Conservation (phyloP, 2,113 vertebrate genomes). For the Thamnophis sirtalis region DNA sequence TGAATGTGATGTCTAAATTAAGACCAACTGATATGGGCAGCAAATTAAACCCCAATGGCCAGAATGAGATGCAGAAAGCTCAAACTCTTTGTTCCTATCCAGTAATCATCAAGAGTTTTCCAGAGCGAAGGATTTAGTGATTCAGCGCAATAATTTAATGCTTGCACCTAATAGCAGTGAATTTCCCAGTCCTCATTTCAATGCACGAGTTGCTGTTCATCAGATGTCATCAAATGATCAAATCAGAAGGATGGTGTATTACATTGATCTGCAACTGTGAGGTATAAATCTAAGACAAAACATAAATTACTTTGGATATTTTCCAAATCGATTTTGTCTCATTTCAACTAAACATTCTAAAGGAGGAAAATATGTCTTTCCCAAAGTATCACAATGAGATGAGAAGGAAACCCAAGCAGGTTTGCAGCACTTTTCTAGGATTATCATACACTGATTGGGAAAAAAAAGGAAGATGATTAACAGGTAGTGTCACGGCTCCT, state of each 20-base stretch:
- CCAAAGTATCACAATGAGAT: not conserved
- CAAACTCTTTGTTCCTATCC: not conserved
- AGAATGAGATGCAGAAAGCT: not conserved
- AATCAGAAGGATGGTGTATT: not conserved
- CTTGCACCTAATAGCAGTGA: not conserved
- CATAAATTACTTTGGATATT: not conserved
- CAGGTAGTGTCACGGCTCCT: no score
- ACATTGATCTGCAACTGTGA: not conserved
- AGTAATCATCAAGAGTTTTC: not conserved
- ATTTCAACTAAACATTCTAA: not conserved
- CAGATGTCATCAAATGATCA: not conserved
- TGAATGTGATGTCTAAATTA: not conserved
- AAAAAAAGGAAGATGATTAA: not conserved
- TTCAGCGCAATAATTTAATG: not conserved
- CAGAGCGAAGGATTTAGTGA: not conserved
- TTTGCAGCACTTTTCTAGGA: not conserved
- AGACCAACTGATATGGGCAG: not conserved
- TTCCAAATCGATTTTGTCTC: not conserved
- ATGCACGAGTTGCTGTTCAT: not conserved
- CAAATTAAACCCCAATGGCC: not conserved
- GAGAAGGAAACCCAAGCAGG: not conserved
- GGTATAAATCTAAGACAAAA: not conserved
- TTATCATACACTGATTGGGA: not conserved
- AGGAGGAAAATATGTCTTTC: not conserved
- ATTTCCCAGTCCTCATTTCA: not conserved